Evolutionary conservation across 1,140 invertebrate genomes (phyloP), one percentile per base, ranked within the genome.

Genomic region (Microvelia longipes): DNA sequence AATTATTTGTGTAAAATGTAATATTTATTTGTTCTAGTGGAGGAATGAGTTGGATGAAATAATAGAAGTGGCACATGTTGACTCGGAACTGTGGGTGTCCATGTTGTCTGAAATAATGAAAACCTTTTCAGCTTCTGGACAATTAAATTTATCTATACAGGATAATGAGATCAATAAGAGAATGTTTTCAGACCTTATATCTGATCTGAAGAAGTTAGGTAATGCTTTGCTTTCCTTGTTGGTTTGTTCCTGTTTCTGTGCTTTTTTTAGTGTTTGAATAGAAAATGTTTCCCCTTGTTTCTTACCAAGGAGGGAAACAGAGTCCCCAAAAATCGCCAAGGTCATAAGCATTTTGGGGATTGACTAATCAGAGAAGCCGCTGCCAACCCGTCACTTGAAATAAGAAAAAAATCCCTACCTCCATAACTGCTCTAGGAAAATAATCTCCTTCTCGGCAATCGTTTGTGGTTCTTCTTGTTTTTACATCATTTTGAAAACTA

Each of bases 91-190:
- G 72, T 98, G 96, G 96, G 95, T 98, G 14, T 92, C 92, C 0
- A 96, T 96, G 91, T 82, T 98, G 73, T 94, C 91, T 15, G 94
- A 98, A 83, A 90, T 95, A 70, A 89, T 98, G 82, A 94, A 94
- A 77, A 93, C 92, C 0, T 96, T 91, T 79, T 94, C 96, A 1
- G 85, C 88, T 0, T 89, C 89, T 5, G 93, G 92, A 50, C 90
- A 89, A 65, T 84, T 97, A 50, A 96, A 96, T 77, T 90, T 90
- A 71, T 89, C 94, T 78, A 90, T 90, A 71, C 82, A 84, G 68
- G 90, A 92, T 79, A 84, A 91, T 67, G 90, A 94, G 75, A 92
- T 95, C 75, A 94, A 92, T 69, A 84, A 89, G 71, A 87, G 88
- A 25, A 93, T 95, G 71, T 96, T 96, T 81, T 89, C 88, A 68